phyloP scores from a whole-genome alignment of 2,797 vertebrate species.

The Lepilemur ruficaudatus region DNA sequence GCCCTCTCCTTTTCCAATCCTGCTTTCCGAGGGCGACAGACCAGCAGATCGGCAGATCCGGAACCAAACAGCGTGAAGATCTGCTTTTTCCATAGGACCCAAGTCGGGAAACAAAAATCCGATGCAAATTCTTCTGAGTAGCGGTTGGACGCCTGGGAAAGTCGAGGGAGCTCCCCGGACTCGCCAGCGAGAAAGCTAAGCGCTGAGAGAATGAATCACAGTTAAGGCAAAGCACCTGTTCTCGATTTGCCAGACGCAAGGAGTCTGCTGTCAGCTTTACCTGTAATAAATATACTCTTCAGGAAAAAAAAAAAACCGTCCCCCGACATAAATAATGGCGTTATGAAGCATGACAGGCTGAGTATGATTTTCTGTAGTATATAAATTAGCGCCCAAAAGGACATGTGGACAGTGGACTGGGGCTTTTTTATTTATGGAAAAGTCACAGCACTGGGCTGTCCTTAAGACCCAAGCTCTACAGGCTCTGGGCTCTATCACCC shows the following conservation, averaged over 20 bases:
- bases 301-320: conserved; percentile 56
- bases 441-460: background rate
- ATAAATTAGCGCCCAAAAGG: conserved; percentile 83
- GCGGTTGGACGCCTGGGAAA: conserved; percentile 46
- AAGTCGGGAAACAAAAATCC: conserved; percentile 52
- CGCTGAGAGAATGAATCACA: conserved; percentile 58
- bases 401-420: conserved; percentile 1
- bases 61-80: conserved; percentile 63
- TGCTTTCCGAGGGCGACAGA: conserved; percentile 46
- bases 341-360: conserved; percentile 73
- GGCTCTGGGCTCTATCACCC: background rate
- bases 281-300: conserved; percentile 82
- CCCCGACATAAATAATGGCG: conserved; percentile 81
- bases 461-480: background rate
- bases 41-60: conserved; percentile 33
- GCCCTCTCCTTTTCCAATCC: conserved; percentile 45
- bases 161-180: background rate
- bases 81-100: conserved; percentile 53
- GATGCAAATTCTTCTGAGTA: conserved; percentile 65
- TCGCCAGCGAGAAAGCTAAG: conserved; percentile 3
- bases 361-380: conserved; percentile 81
- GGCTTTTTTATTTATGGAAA: conserved; percentile 65
- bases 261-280: conserved; percentile 74
- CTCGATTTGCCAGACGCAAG: conserved; percentile 66
- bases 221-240: conserved; percentile 85